phyloP scores from a whole-genome alignment of 2,888 invertebrate species.

The Aricia artaxerxes region DNA sequence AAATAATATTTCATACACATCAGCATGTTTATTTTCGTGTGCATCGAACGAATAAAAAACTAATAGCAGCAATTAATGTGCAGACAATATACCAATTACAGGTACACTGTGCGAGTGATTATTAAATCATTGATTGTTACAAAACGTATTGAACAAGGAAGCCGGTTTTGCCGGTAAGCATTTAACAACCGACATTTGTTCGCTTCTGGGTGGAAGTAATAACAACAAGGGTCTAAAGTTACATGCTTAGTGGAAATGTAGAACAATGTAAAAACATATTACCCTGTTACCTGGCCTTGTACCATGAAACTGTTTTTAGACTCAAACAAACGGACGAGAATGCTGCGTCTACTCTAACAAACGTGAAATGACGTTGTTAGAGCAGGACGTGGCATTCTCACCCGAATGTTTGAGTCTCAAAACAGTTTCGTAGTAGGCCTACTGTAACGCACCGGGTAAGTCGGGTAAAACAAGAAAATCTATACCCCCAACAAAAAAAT shows the following conservation, averaged over 20 bases:
- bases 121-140: constrained; percentile 11
- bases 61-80: constrained; percentile 20
- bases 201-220: constrained; percentile 18
- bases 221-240: background rate
- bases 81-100: constrained; percentile 24
- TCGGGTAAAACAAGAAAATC: background rate
- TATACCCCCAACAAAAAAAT: too few species aligned
- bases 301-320: too few species aligned
- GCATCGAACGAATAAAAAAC: constrained; percentile 5
- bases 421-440: too few species aligned
- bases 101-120: background rate
- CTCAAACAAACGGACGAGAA: too few species aligned
- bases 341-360: too few species aligned
- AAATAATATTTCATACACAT: constrained; percentile 11
- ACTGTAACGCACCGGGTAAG: background rate
- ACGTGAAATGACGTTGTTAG: too few species aligned
- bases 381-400: too few species aligned
- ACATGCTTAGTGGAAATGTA: background rate
- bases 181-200: constrained; percentile 2
- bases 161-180: constrained; percentile 7
- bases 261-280: too few species aligned
- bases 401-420: too few species aligned
- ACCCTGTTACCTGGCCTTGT: background rate
- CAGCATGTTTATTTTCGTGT: background rate
- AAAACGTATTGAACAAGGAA: constrained; percentile 3